Evolutionary conservation across 1,140 invertebrate species (phyloP), one percentile per base, ranked within the genome.

Genomic region (Orchesella cincta): DNA sequence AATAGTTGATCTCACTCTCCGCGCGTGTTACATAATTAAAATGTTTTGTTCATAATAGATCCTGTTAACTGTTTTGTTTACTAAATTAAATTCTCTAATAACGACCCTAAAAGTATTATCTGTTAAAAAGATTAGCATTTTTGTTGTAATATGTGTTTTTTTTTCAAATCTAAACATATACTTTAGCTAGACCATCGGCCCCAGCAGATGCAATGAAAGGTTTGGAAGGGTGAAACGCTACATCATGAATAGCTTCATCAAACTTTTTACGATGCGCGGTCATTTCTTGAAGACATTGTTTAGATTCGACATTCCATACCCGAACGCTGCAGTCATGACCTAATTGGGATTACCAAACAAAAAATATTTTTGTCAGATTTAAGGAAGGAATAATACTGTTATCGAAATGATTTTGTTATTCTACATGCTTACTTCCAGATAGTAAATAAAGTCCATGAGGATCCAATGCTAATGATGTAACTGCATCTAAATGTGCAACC

Each of bases 241-340:
- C 98, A 86, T 98, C 96, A 84, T 98, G 92, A 87, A 99, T 99
- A 84, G 96, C 95, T 88, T 99, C 97, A 86, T 99, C 97, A 88
- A 98, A 98, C 88, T 99, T 99, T 87, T 99, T 99, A 80, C 97
- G 91, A 88, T 99, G 98, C 80, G 97, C 96, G 54, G 98, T 98
- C 84, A 99, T 99, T 87, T 99, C 98, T 88, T 99, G 97, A 81
- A 99, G 94, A 89, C 97, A 98, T 74, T 95, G 97, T 87, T 97
- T 97, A 88, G 94, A 98, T 87, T 99, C 97, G 87, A 99, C 91
- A 89, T 98, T 97, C n/a, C 98, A 99, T 83, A 99, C 90, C 86
- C 98, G 91, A 88, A 99, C 95, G 86, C 96, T 98, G 89, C 97
- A 98, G 87, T 99, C 98, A 87, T 99, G 97, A 87, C 93, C 93